phyloP scores from a whole-genome alignment of 92 coral and sea anemone species.

The Isaurus tuberculatus region DNA sequence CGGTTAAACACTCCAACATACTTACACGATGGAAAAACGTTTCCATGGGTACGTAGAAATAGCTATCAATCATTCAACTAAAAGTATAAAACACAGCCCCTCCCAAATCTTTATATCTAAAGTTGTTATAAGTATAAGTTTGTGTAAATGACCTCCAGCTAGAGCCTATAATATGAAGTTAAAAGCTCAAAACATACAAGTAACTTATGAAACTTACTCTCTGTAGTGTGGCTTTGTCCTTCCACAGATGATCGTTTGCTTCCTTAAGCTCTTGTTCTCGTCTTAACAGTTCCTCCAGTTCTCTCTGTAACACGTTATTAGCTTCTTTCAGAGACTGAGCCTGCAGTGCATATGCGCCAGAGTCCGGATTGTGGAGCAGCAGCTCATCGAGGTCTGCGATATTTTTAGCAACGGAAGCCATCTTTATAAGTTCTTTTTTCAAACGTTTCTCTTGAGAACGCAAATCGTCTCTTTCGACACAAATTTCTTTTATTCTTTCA shows the following conservation, averaged over 20 bases:
- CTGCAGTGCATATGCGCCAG: conserved; percentile 90
- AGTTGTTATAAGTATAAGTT: no score
- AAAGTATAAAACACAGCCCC: no score
- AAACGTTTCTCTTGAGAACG: conserved; percentile 75
- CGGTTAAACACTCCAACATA: no score
- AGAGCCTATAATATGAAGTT: no score
- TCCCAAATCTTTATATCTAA: no score
- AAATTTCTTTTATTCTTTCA: conserved; percentile 83
- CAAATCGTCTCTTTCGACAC: conserved; percentile 69
- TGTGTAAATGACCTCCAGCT: no score
- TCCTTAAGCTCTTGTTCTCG: conserved; percentile 76
- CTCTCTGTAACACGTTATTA: conserved; percentile 91
- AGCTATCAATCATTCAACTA: no score
- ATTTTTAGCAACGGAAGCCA: conserved; percentile 92
- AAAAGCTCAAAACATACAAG: no score
- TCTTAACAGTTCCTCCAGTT: conserved; percentile 73
- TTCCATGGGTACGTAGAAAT: no score
- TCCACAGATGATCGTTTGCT: conserved; percentile 93
- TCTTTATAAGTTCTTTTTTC: conserved; percentile 72
- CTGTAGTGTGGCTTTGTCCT: conserved; percentile 87
- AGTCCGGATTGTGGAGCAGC: conserved; percentile 78
- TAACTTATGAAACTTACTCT: conserved; percentile 54
- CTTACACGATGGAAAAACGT: no score
- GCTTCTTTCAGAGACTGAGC: conserved; percentile 91
- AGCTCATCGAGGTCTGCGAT: conserved; percentile 83